Evolutionary conservation across 2,888 invertebrate species (phyloP).

Genomic region (Chesias legatella): DNA sequence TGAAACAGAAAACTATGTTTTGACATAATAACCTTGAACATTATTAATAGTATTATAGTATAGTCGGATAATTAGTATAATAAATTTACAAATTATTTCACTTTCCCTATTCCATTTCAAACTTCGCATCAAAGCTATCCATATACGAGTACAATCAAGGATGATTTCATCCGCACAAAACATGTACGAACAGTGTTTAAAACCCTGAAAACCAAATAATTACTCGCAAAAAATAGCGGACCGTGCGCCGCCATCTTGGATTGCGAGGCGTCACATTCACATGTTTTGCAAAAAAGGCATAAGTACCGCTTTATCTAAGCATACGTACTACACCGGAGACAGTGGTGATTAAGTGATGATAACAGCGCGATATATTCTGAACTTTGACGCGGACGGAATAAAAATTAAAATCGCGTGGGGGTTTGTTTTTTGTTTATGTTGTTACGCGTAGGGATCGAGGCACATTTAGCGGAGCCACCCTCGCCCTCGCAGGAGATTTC

Average conservation of each 20-base stretch:
- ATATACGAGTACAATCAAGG: constrained; percentile 36
- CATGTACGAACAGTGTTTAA: constrained; percentile 27
- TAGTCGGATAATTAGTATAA: too few species aligned
- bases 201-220: constrained; percentile 39
- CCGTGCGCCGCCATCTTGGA: constrained; percentile 65
- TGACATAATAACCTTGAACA: too few species aligned
- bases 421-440: constrained; percentile 46
- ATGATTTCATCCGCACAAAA: constrained; percentile 27
- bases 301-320: constrained; percentile 67
- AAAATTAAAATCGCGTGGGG: constrained; percentile 35
- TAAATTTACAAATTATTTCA: too few species aligned
- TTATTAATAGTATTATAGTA: too few species aligned
- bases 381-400: constrained; percentile 30
- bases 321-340: constrained; percentile 60
- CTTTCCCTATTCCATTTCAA: constrained; percentile 5
- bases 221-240: constrained; percentile 42
- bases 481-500: constrained; percentile 63
- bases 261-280: constrained; percentile 68
- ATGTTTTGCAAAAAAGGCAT: constrained; percentile 65
- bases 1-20: too few species aligned
- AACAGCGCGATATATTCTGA: constrained; percentile 29
- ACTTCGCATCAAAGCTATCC: constrained; percentile 19
- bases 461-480: constrained; percentile 65
- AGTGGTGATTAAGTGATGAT: constrained; percentile 65
- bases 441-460: constrained; percentile 59